These are phyloP conservation scores for Penaeus chinensis DNA, from an alignment of 1,140 invertebrate genomes.

Conservation along the genomic window DNA sequence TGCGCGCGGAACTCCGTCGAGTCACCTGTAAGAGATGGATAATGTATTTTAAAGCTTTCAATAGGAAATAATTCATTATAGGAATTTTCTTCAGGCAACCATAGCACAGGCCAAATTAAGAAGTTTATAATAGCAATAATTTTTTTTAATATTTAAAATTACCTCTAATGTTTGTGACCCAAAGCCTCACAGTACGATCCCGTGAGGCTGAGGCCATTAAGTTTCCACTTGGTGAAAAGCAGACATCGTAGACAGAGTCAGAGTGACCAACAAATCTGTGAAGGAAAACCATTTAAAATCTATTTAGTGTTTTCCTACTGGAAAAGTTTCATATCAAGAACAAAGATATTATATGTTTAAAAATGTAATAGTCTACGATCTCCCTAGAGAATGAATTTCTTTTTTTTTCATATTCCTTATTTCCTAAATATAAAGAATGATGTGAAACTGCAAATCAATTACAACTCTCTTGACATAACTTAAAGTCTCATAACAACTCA, in stretches of 20 bases:
- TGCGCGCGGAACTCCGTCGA: conserved; percentile 83
- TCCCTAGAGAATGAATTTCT: too few species aligned
- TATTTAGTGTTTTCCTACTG: neutral
- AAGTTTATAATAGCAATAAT: too few species aligned
- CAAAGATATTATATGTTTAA: neutral
- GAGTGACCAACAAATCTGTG: conserved; percentile 67
- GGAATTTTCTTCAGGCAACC: too few species aligned
- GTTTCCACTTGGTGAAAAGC: conserved; percentile 83
- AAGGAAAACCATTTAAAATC: conserved; percentile 32
- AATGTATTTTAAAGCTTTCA: neutral
- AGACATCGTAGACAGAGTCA: conserved; percentile 73
- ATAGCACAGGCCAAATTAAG: neutral
- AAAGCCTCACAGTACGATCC: conserved; percentile 85
- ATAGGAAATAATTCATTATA: too few species aligned
- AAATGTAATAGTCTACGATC: too few species aligned
- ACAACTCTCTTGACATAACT: too few species aligned
- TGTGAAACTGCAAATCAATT: too few species aligned
- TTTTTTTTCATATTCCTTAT: too few species aligned
- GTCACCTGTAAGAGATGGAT: conserved; percentile 68
- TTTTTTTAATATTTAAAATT: too few species aligned
- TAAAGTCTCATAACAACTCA: too few species aligned
- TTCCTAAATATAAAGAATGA: too few species aligned
- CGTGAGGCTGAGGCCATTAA: conserved; percentile 84
- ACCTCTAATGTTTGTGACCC: conserved; percentile 85
- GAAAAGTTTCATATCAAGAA: neutral